phyloP scores from a whole-genome alignment of 2,888 invertebrate species.

The Archips xylosteana region DNA sequence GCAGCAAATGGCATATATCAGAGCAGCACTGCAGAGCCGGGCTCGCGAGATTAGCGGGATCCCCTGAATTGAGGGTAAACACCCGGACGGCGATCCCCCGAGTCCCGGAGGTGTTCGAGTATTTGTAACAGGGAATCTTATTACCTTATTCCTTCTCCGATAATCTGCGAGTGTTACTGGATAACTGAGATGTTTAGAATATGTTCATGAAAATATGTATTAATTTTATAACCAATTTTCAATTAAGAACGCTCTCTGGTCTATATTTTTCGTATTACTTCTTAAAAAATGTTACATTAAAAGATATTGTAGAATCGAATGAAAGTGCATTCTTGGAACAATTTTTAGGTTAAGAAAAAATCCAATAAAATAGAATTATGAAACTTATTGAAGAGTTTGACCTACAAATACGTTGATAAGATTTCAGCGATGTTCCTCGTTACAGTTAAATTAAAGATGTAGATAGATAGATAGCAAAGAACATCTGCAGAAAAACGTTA shows the following conservation, averaged over 20 bases:
- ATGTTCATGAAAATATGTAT: neutral
- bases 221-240: neutral
- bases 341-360: no score
- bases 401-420: no score
- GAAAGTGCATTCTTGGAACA: no score
- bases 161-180: constrained; percentile 17
- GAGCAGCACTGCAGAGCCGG: constrained; percentile 60
- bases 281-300: no score
- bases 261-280: no score
- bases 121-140: constrained; percentile 67
- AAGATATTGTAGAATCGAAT: no score
- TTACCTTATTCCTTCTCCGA: constrained; percentile 46
- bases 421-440: no score
- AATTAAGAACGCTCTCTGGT: no score
- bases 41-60: constrained; percentile 71
- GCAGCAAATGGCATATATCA: constrained; percentile 56
- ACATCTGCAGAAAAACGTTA: neutral
- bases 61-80: constrained; percentile 79
- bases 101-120: constrained; percentile 64
- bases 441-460: no score
- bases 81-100: constrained; percentile 66
- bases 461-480: no score
- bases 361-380: no score
- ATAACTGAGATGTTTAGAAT: neutral
- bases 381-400: no score